Evolutionary conservation across 2,113 vertebrate species (phyloP).

Genomic region (Semicossyphus pulcher): DNA sequence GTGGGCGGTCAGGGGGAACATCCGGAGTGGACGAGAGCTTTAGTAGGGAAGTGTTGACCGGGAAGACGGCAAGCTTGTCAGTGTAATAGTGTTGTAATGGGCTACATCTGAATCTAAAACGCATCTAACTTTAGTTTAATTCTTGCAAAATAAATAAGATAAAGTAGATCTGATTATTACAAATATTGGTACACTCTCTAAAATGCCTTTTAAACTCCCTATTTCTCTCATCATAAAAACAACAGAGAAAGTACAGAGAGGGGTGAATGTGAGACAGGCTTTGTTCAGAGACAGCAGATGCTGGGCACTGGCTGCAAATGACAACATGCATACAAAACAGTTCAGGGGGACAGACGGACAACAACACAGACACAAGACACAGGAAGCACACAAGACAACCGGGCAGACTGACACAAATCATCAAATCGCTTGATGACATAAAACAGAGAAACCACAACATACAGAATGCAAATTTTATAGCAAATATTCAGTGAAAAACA

Average conservation of each 20-base stretch:
- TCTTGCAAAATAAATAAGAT: too few relatives aligned
- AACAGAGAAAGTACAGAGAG: conserved; percentile 19
- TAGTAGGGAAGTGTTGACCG: background rate
- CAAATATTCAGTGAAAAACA: conserved; percentile 24
- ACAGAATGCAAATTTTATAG: conserved; percentile 31
- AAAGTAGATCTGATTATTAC: too few relatives aligned
- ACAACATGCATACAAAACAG: conserved; percentile 62
- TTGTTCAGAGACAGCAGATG: conserved; percentile 31
- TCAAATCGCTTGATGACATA: conserved; percentile 39
- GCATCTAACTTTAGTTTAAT: too few relatives aligned
- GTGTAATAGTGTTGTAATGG: too few relatives aligned
- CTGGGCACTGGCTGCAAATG: conserved; percentile 28
- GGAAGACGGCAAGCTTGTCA: conserved; percentile 23
- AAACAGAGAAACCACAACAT: conserved; percentile 22
- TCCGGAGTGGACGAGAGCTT: conserved; percentile 24
- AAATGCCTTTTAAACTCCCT: conserved; percentile 6
- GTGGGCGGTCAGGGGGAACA: conserved; percentile 20
- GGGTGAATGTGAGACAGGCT: conserved; percentile 21
- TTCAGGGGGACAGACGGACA: conserved; percentile 31
- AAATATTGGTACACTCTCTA: too few relatives aligned
- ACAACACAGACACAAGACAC: conserved; percentile 47
- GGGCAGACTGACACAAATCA: conserved; percentile 43
- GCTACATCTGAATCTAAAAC: too few relatives aligned
- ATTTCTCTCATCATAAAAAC: conserved; percentile 3
- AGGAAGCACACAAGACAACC: conserved; percentile 31